Evolutionary conservation across 2,797 vertebrate species (phyloP).

Genomic region (Falco peregrinus): DNA sequence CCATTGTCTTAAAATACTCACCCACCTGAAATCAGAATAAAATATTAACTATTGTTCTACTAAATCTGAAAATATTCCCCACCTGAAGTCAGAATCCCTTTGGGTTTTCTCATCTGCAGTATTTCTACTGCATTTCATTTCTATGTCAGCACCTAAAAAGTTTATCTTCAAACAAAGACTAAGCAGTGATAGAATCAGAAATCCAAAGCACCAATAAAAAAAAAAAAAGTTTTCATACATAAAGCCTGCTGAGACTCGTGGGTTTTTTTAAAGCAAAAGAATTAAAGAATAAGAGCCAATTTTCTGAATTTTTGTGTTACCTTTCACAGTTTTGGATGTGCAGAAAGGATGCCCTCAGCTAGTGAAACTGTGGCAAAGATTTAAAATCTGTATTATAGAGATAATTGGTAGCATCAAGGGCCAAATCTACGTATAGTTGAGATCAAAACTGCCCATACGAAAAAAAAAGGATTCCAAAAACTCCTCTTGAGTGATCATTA

Average conservation of each 20-base stretch:
- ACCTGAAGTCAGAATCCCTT: background rate
- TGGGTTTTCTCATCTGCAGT: background rate
- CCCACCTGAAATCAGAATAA: background rate
- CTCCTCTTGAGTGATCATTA: background rate
- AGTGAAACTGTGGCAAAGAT: background rate
- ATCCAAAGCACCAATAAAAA: background rate
- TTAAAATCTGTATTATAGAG: background rate
- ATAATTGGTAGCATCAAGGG: conserved; percentile 28
- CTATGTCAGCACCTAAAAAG: background rate
- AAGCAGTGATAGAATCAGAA: background rate
- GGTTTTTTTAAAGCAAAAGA: background rate
- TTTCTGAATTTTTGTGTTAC: background rate
- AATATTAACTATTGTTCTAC: background rate
- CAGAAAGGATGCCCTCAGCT: background rate
- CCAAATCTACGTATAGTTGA: background rate
- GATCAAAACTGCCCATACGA: conserved; percentile 12
- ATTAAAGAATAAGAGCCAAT: conserved; percentile 34
- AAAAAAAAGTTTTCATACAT: background rate
- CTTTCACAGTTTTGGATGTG: background rate
- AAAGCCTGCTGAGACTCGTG: conserved; percentile 1
- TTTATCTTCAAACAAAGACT: background rate
- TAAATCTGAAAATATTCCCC: background rate
- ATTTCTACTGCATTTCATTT: background rate
- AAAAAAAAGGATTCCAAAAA: background rate
- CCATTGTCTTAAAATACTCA: background rate